A percentile compares a stretch with the other conserved stretches of the same genome.
phyloP scores from a whole-genome alignment of 1,140 invertebrate species.

The Cotesia chilonis region DNA sequence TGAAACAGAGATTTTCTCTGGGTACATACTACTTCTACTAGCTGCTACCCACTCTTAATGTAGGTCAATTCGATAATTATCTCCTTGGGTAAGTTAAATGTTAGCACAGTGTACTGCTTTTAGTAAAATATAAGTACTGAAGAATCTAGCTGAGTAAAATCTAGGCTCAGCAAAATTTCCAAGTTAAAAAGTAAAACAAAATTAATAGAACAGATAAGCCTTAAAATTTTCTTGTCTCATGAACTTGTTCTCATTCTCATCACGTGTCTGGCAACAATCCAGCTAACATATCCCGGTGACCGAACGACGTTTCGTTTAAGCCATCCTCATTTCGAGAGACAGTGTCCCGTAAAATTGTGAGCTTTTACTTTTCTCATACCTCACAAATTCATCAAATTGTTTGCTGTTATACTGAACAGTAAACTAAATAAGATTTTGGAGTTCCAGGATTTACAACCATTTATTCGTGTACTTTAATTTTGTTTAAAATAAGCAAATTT shows the following conservation, averaged over 20 bases:
- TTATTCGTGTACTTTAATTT: too few relatives aligned
- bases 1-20: not conserved
- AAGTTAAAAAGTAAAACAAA: not conserved
- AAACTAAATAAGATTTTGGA: too few relatives aligned
- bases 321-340: slow-evolving; percentile 12
- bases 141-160: not conserved
- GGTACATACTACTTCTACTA: too few relatives aligned
- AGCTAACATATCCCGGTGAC: slow-evolving; percentile 22
- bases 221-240: not conserved
- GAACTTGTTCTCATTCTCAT: slow-evolving; percentile 19
- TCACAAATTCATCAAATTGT: slow-evolving; percentile 3
- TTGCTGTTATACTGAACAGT: too few relatives aligned
- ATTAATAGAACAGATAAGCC: too few relatives aligned
- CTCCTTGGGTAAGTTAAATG: slow-evolving; percentile 3
- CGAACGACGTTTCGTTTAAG: slow-evolving; percentile 7
- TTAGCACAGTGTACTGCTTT: not conserved
- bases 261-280: slow-evolving; percentile 32
- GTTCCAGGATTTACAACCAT: too few relatives aligned
- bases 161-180: slow-evolving; percentile 15
- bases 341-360: slow-evolving; percentile 22
- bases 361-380: not conserved
- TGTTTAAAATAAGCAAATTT: too few relatives aligned
- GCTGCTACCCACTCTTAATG: not conserved
- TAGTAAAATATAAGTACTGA: not conserved
- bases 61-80: slow-evolving; percentile 25